phyloP scores from a whole-genome alignment of 2,888 invertebrate species.

The Limnephilus lunatus region DNA sequence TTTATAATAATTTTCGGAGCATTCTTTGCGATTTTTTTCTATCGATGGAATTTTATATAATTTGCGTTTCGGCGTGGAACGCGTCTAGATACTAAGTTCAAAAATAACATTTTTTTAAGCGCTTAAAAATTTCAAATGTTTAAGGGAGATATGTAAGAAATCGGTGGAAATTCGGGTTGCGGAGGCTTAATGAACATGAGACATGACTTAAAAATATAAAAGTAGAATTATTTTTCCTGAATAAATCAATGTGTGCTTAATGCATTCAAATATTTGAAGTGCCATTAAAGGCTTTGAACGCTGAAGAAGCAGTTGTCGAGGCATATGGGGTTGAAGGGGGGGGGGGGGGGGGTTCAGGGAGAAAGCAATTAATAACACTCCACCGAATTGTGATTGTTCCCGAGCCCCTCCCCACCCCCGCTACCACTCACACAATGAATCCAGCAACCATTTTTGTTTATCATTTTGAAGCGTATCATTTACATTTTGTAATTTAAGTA shows the following conservation, averaged over 20 bases:
- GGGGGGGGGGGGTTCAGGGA: not conserved
- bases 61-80: too few species aligned
- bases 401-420: not conserved
- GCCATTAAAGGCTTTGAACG: slow-evolving; percentile 3
- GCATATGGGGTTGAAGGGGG: not conserved
- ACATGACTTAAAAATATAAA: too few species aligned
- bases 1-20: too few species aligned
- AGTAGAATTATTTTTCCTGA: not conserved
- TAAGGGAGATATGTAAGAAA: too few species aligned
- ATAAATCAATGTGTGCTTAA: slow-evolving; percentile 5
- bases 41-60: too few species aligned
- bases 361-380: slow-evolving; percentile 37
- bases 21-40: too few species aligned
- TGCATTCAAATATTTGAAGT: not conserved
- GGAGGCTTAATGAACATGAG: too few species aligned
- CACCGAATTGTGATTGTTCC: slow-evolving; percentile 34
- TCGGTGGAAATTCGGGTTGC: too few species aligned
- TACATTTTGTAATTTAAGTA: not conserved
- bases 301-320: not conserved
- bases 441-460: not conserved
- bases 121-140: too few species aligned
- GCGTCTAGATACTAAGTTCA: too few species aligned
- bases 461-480: not conserved
- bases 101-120: too few species aligned
- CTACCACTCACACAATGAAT: not conserved